Evolutionary conservation across 2,797 vertebrate species (phyloP).

Genomic region (Thalassophryne amazonica): DNA sequence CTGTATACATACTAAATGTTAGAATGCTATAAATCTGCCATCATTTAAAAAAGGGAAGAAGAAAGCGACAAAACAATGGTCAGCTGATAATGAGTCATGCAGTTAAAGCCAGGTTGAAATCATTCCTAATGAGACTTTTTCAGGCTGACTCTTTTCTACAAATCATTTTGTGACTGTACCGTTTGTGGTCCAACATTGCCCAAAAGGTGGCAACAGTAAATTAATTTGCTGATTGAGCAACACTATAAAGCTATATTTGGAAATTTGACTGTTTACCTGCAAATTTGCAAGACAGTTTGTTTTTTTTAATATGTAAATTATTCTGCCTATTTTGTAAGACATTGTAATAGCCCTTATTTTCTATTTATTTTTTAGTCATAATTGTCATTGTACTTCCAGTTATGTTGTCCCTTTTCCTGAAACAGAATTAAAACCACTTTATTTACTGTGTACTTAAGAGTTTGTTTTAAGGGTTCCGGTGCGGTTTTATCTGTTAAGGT

Average conservation of each 20-base stretch:
- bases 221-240: conserved; percentile 26
- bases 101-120: conserved; percentile 19
- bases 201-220: conserved; percentile 11
- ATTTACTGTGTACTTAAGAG: conserved; percentile 37
- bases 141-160: conserved; percentile 43
- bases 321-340: conserved; percentile 80
- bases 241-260: conserved; percentile 47
- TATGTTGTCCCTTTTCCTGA: conserved; percentile 53
- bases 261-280: conserved; percentile 53
- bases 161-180: conserved; percentile 21
- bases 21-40: conserved; percentile 61
- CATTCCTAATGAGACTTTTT: conserved; percentile 46
- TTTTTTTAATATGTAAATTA: conserved; percentile 76
- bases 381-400: conserved; percentile 62
- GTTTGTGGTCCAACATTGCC: conserved; percentile 18
- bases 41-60: conserved; percentile 47
- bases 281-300: conserved; percentile 49
- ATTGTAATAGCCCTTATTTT: conserved; percentile 74
- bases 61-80: conserved; percentile 22
- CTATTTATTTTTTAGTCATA: conserved; percentile 73
- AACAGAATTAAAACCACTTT: conserved; percentile 57
- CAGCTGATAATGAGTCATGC: conserved; percentile 22
- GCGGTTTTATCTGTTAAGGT: too few species aligned
- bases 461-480: not conserved
- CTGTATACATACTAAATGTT: conserved; percentile 66